Base-by-base conservation (phyloP, 2,113 vertebrate species). In the Pluvianellus socialis region DNA sequence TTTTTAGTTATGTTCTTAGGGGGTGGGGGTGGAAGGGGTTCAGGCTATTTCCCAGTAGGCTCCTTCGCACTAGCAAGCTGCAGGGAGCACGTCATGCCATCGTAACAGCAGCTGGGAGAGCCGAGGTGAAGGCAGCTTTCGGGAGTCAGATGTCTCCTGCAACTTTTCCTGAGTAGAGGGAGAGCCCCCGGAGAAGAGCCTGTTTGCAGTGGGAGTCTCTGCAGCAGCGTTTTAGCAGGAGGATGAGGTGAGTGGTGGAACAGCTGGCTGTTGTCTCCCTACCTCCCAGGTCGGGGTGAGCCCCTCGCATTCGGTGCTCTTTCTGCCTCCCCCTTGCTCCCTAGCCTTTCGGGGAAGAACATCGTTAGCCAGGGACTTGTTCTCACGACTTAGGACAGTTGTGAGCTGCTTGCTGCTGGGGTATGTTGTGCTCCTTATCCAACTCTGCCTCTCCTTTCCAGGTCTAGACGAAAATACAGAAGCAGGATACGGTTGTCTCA, bases 1-100 rank as follows among this genome's bases (percentile, higher is more conserved):
- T 97, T 97, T 97, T 96, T 94, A 96, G 92, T 98, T 97, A 70
- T 96, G 86, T 96, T 97, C 93, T 93, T 97, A 89, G 85, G 73
- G 95, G 96, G 94, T 68, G 96, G 92, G 84, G 33, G 75, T 76
- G 80, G 89, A 91, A 84, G 80, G 94, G 93, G 93, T 96, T 89
- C 90, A 79, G 94, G 76, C 94, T 93, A 40, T 97, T 97, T 88
- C 96, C 97, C 91, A 4, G 61, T 70, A 95, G 96, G 96, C 92
- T 97, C 80, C 93, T 92, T 94, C 10, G 23, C 76, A n/a, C 50
- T 59, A 55, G 68, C 9, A 35, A 90, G 97, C 93, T 86, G 86
- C 62, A 28, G 85, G 95, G 97, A 94, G 88, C 62, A 33, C 59
- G 8, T 80, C 3, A 14, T 85, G 96, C 82, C 95, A 55, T 38